Evolutionary conservation across 2,888 invertebrate species (phyloP), one percentile per base, ranked within the genome.

Genomic region (Tenthredo scrophulariae): DNA sequence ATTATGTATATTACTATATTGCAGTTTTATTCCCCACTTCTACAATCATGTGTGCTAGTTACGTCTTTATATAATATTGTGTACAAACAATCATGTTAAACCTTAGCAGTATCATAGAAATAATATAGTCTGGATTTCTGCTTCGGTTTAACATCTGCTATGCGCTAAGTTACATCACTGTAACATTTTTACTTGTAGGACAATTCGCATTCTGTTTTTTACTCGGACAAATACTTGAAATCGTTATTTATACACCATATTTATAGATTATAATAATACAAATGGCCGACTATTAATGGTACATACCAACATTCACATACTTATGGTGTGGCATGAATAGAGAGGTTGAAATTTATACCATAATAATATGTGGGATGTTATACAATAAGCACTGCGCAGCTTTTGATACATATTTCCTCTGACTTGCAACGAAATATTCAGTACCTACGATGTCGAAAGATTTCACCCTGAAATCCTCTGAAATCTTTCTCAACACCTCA

Each of bases 1-100:
- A 65, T 67, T 70, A 83, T 62, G 67, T 67, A 40, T 50, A n/a
- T 67, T 67, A 50, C 46, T 83, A 83, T 83, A 83, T 83, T 83
- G 83, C 83, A 83, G 70, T 67, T 70, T 65, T 18, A 83, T 83
- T 83, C 26, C 67, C 80, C 46, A 29, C 22, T 83, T 13, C 83
- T 83, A 70, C 33, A 83, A 83, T 67, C 67, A 46, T 46, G 67
- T 70, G 33, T 70, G 83, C 46, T 70, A 40, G 33, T 80, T 80
- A 80, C 40, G 13, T 22, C 40, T 62, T 62, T n/a, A 80, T 33
- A 80, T 33, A 22, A 29, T 62, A 29, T 62, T 62, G 37, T n/a
- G 58, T 62, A 33, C 26, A 54, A 77, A 54, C 13, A 29, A n/a
- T 46, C 26, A 74, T 18, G 18, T 77, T 33, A 15, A 80, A n/a